These are phyloP conservation scores for Saturnia japonica DNA, from an alignment of 2,888 invertebrate species.

Conservation along the genomic window DNA sequence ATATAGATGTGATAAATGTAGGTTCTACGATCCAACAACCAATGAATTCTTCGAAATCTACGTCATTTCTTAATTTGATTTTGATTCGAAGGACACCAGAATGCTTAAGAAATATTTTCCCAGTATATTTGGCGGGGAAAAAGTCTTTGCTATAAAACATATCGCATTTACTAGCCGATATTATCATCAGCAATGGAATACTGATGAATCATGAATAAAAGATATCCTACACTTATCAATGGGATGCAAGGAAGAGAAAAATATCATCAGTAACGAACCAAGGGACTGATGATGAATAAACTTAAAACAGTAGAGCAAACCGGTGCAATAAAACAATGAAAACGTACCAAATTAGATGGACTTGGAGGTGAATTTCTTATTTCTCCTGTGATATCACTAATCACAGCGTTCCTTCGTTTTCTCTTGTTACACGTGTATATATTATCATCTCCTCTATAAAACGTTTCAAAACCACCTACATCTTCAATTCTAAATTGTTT, in stretches of 20 bases:
- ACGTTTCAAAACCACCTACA: constrained; percentile 39
- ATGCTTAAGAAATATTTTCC: neutral
- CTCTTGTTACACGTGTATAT: constrained; percentile 45
- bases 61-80: neutral
- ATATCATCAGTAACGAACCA: neutral
- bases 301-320: neutral
- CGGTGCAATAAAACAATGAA: neutral
- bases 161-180: neutral
- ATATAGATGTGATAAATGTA: neutral
- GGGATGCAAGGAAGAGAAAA: too few species aligned
- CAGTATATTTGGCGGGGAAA: too few species aligned
- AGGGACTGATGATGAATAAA: neutral
- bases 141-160: too few species aligned
- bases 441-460: constrained; percentile 43
- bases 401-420: constrained; percentile 36
- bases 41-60: neutral
- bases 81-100: neutral
- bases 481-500: constrained; percentile 18
- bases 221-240: neutral
- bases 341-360: constrained; percentile 39
- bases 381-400: constrained; percentile 30
- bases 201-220: neutral
- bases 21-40: neutral
- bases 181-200: neutral
- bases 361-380: constrained; percentile 45